Percentiles rank a stretch among this genome's conserved stretches.
phyloP scores from a whole-genome alignment of 2,113 vertebrate species.

The Pygoscelis adeliae region DNA sequence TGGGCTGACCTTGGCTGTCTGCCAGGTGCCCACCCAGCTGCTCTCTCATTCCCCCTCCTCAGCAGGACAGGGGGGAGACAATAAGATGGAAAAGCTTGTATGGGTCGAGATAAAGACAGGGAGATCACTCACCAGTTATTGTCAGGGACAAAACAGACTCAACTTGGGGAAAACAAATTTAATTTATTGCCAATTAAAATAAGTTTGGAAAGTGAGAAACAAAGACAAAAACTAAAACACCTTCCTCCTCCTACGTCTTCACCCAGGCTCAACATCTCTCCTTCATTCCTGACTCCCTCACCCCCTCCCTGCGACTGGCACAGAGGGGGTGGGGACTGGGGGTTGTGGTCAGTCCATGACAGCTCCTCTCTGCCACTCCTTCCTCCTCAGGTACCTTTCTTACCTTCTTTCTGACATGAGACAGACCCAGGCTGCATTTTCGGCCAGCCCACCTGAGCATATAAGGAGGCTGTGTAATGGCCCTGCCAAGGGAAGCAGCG shows the following conservation, averaged over 20 bases:
- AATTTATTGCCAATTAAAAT: neutral
- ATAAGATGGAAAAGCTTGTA: neutral
- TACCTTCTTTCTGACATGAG: fast-evolving
- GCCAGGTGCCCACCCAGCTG: fast-evolving
- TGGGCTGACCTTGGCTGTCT: neutral
- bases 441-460: neutral
- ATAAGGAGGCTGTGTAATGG: neutral
- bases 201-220: neutral
- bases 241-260: fast-evolving
- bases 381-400: neutral
- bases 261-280: neutral
- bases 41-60: neutral
- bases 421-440: neutral
- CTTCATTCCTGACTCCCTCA: neutral
- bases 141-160: neutral
- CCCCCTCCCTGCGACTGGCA: fast-evolving
- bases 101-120: neutral
- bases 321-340: fast-evolving
- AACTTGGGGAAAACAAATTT: neutral
- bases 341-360: neutral
- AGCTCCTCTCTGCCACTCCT: neutral
- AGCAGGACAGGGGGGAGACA: neutral
- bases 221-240: neutral
- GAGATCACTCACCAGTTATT: neutral
- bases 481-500: fast-evolving